Conservation (phyloP, 2,888 invertebrate genomes). For the Hypercompe scribonia region DNA sequence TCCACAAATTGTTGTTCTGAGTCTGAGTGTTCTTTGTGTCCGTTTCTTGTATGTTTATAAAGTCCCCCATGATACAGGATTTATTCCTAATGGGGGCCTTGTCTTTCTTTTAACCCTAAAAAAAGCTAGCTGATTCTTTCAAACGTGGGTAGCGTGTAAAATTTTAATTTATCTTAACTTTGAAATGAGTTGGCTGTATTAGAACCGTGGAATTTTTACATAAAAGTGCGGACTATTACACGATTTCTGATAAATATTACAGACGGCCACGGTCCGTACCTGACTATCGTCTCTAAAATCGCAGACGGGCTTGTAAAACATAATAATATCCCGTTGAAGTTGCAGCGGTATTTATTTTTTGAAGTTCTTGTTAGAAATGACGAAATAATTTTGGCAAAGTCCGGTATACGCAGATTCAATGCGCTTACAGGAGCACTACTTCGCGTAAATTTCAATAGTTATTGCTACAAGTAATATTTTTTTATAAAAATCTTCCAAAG, state of each 20-base stretch:
- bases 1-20: too few species aligned
- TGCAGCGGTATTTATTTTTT: not conserved
- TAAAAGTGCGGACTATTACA: constrained; percentile 34
- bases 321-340: not conserved
- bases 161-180: constrained; percentile 69
- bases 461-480: not conserved
- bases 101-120: too few species aligned
- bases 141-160: constrained; percentile 69
- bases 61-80: too few species aligned
- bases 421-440: too few species aligned
- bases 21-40: too few species aligned
- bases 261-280: too few species aligned
- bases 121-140: constrained; percentile 52
- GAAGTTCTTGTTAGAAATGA: not conserved
- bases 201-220: constrained; percentile 55
- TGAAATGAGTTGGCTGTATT: constrained; percentile 67
- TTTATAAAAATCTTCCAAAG: too few species aligned
- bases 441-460: not conserved
- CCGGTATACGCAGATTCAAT: too few species aligned
- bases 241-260: too few species aligned
- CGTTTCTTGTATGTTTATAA: too few species aligned
- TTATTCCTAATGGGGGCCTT: too few species aligned
- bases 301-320: not conserved
- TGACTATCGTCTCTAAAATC: too few species aligned
- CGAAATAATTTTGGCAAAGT: not conserved